Base-by-base conservation (phyloP, 2,888 invertebrate species). In the Tanaodytes sp. region DNA sequence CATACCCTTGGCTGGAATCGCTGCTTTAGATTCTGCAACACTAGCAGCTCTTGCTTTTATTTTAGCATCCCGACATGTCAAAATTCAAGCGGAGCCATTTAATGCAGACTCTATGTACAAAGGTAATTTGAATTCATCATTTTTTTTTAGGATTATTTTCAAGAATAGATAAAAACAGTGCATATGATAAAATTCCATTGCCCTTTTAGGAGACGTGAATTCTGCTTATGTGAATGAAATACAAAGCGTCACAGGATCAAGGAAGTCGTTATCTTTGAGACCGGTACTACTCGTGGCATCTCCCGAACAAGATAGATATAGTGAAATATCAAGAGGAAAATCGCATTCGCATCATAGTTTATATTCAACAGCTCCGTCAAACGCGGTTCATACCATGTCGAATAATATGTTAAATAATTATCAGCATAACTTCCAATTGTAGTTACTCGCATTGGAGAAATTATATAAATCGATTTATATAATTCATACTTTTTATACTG, bases 11-110 rank as follows among this genome's bases (percentile, higher is more conserved):
- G 97, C 96, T 4, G 93, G 94, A 66, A 95, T 98, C 70, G 96
- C 93, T 0, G 92, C 94, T 57, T 85, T 93, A 75, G 96, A 96
- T 84, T 94, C 94, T 52, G 87, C 92, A 51, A 94, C 96, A 67
- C 88, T 97, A 71, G 91, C 97, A 0, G 92, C 94, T 0, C 88
- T 98, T 63, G 97, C 97, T 11, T 97, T 98, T 86, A 95, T 97
- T 77, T 88, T 98, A 75, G 97, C 96, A 27, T 93, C 95, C 4
- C 87, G 96, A 59, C 96, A 97, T 85, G 92, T 96, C 14, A 89
- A 92, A 58, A 88, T 96, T 46, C 93, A 94, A 80, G 91, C 94
- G 0, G 95, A 95, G 84, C 90, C 90, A 0, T 87, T 87, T 66
- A 91, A 91, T 72, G 90, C 89, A 73, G 90, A 91, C 2, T 90